Evolutionary conservation across 1,140 invertebrate species (phyloP), one percentile per base, ranked within the genome.

Genomic region (Nomia melanderi): DNA sequence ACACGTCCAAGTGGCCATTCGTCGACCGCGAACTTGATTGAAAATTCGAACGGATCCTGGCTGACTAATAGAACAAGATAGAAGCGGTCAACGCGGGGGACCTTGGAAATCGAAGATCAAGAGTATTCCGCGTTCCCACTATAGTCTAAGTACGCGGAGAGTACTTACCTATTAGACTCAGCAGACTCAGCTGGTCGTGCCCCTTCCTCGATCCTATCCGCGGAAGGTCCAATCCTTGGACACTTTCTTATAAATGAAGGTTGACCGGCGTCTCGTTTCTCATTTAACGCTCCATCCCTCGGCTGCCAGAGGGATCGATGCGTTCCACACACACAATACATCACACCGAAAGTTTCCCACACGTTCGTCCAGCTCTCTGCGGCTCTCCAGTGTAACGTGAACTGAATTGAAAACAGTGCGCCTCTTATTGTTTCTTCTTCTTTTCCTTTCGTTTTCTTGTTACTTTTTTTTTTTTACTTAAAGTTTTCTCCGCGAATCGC

Each of bases 191-290:
- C 8, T 31, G 59, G 44, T 36, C 14, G 62, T 78, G 39, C 88
- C 87, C 87, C 83, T 84, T 71, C 85, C 84, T 87, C 71, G 36
- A 59, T 83, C 39, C 73, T 82, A 71, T 69, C 50, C 60, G 77
- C 79, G 84, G 88, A 88, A 91, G 89, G 89, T 81, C 83, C 85
- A 71, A 90, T 88, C 88, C 89, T 91, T 90, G 89, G 86, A 78
- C 71, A 86, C 88, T 90, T 90, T 91, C 90, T 91, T 91, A 91
- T 91, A 91, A 91, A 90, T 91, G 82, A 89, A 91, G 88, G 86
- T 89, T 85, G 84, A 44, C 73, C 76, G 73, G 66, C 47, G 69
- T 53, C 71, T 86, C 70, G 78, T 70, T 82, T 76, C 83, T 85
- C 89, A 91, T 82, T 90, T 89, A 78, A 86, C 89, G 81, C 84